A percentile compares a stretch with the other conserved stretches of the same genome.
These are phyloP conservation scores for Eretmocerus hayati DNA, from an alignment of 2,888 invertebrate genomes.

Conservation along the genomic window DNA sequence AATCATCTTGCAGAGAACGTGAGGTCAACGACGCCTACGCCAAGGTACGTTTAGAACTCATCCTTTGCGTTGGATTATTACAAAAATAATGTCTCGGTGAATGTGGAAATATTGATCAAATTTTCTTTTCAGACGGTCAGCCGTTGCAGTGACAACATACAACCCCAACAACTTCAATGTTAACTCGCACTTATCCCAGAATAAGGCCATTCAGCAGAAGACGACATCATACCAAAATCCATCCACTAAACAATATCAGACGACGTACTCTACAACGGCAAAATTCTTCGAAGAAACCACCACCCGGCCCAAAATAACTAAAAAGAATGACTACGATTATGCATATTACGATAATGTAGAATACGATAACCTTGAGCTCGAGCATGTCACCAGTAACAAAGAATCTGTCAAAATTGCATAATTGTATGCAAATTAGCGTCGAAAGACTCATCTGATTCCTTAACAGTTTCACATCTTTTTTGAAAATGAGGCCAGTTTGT, in stretches of 20 bases:
- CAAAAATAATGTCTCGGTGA: too few relatives aligned
- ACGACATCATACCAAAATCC: slow-evolving; percentile 42
- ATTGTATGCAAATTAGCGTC: neutral
- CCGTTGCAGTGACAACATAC: slow-evolving; percentile 35
- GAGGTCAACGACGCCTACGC: slow-evolving; percentile 38
- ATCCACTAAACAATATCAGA: slow-evolving; percentile 41
- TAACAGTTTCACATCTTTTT: too few relatives aligned
- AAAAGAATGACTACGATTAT: slow-evolving; percentile 61
- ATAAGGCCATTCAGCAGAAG: slow-evolving; percentile 38
- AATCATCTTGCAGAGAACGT: slow-evolving; percentile 42
- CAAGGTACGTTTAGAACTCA: slow-evolving; percentile 33
- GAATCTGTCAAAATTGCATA: slow-evolving; percentile 39
- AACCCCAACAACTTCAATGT: slow-evolving; percentile 36
- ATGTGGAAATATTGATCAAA: too few relatives aligned
- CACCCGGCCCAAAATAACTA: slow-evolving; percentile 44
- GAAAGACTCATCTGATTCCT: too few relatives aligned
- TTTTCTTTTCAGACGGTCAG: slow-evolving; percentile 36
- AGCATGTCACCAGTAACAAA: slow-evolving; percentile 40
- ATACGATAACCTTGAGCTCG: slow-evolving; percentile 47
- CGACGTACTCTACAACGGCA: too few relatives aligned
- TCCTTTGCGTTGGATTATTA: too few relatives aligned
- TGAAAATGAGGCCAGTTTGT: slow-evolving; percentile 15
- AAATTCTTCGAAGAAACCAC: slow-evolving; percentile 38
- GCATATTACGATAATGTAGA: slow-evolving; percentile 59
- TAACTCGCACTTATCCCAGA: slow-evolving; percentile 33